phyloP scores from a whole-genome alignment of 2,797 vertebrate genomes.

The Trachurus trachurus region DNA sequence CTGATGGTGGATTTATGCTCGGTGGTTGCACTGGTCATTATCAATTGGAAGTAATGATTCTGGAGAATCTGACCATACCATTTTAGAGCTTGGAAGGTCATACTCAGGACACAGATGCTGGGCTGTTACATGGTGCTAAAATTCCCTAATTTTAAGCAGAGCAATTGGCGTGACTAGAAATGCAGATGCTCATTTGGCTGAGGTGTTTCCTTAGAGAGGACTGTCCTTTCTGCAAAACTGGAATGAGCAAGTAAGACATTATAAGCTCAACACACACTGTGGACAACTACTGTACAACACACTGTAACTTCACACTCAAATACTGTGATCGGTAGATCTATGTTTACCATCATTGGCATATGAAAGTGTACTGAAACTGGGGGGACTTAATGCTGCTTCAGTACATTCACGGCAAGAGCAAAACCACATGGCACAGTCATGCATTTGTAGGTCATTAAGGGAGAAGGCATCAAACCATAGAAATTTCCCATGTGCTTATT shows the following conservation, averaged over 20 bases:
- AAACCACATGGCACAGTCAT: conserved; percentile 19
- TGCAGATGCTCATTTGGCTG: conserved; percentile 28
- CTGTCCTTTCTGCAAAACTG: conserved; percentile 24
- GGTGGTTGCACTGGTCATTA: conserved; percentile 11
- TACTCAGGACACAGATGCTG: conserved; percentile 10
- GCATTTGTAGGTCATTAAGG: conserved; percentile 32
- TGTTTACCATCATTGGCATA: conserved; percentile 8
- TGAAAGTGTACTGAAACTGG: background rate
- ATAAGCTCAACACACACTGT: conserved; percentile 24
- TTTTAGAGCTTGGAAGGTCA: conserved; percentile 33
- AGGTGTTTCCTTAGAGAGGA: conserved; percentile 34
- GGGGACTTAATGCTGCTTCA: conserved; percentile 27
- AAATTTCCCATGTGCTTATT: conserved; percentile 13
- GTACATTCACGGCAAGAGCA: conserved; percentile 8
- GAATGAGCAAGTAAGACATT: conserved; percentile 3
- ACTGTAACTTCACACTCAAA: background rate
- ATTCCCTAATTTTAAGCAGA: conserved; percentile 36
- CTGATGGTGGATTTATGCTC: conserved; percentile 4
- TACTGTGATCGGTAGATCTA: conserved; percentile 5
- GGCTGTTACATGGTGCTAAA: conserved; percentile 16
- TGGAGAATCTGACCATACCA: conserved; percentile 1
- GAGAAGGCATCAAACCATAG: background rate
- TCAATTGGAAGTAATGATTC: background rate
- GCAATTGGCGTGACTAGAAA: conserved; percentile 32
- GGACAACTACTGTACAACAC: conserved; percentile 2